phyloP scores from a whole-genome alignment of 2,113 vertebrate species.

The Talpa occidentalis region DNA sequence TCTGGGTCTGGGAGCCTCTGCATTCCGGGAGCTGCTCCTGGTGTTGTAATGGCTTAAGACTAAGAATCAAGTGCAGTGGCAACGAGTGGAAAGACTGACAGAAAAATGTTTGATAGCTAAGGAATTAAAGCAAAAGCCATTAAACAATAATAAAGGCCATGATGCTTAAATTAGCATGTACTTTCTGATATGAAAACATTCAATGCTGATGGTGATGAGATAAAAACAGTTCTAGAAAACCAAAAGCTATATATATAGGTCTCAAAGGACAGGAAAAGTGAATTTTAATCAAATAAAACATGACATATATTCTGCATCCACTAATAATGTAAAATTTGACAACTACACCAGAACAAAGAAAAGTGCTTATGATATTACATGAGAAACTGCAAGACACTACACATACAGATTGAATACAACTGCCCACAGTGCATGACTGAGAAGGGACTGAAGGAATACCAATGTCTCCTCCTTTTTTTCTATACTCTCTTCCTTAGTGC shows the following conservation, averaged over 20 bases:
- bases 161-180: neutral
- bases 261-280: neutral
- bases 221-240: neutral
- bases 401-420: neutral
- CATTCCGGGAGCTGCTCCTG: neutral
- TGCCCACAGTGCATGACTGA: neutral
- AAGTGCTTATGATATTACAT: neutral
- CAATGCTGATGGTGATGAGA: neutral
- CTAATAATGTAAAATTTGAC: neutral
- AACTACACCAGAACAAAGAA: neutral
- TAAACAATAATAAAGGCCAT: neutral
- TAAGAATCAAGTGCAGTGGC: neutral
- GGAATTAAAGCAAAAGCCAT: neutral
- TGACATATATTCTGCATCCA: neutral
- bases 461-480: neutral
- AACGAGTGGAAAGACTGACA: neutral
- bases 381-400: neutral
- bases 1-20: neutral
- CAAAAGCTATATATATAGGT: neutral
- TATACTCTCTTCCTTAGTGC: neutral
- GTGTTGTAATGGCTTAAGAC: neutral
- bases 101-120: neutral
- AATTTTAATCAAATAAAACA: constrained; percentile 9
- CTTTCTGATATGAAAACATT: constrained; percentile 32
- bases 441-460: neutral